These are phyloP conservation scores for Hippocampus abdominalis DNA, from an alignment of 2,113 vertebrate species.

Conservation along the genomic window DNA sequence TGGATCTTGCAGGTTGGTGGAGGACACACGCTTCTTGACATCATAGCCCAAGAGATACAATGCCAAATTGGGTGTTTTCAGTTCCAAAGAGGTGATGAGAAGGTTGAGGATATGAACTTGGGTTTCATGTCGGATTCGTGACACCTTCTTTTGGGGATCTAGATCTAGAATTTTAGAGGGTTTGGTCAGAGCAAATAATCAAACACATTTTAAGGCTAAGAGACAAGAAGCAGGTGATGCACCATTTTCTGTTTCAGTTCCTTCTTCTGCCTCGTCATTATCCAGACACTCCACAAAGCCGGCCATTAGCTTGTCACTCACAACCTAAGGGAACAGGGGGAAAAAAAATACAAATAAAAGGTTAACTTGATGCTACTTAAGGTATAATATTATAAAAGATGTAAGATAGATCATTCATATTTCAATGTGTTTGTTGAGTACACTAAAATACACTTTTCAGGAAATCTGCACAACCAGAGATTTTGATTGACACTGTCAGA, in stretches of 20 bases:
- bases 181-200: not conserved
- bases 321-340: conserved; percentile 62
- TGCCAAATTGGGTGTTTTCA: conserved; percentile 87
- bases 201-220: not conserved
- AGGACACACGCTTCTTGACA: conserved; percentile 90
- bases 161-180: conserved; percentile 42
- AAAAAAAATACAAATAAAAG: not conserved
- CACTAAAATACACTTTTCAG: not conserved
- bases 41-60: conserved; percentile 93
- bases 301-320: conserved; percentile 93
- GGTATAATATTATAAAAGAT: not conserved
- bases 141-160: conserved; percentile 77
- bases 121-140: conserved; percentile 85
- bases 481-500: not conserved
- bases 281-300: conserved; percentile 97
- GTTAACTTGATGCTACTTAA: not conserved
- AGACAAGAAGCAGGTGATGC: conserved; percentile 14
- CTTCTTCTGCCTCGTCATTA: conserved; percentile 89
- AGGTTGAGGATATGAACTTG: conserved; percentile 95
- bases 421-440: not conserved
- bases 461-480: not conserved
- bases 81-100: conserved; percentile 91
- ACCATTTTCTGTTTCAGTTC: conserved; percentile 81
- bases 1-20: conserved; percentile 93
- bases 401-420: not conserved